Evolutionary conservation across 35 echinoderm and acorn worm species (phyloP), one percentile per base, ranked within the genome.

Genomic region (Amphiura filiformis): DNA sequence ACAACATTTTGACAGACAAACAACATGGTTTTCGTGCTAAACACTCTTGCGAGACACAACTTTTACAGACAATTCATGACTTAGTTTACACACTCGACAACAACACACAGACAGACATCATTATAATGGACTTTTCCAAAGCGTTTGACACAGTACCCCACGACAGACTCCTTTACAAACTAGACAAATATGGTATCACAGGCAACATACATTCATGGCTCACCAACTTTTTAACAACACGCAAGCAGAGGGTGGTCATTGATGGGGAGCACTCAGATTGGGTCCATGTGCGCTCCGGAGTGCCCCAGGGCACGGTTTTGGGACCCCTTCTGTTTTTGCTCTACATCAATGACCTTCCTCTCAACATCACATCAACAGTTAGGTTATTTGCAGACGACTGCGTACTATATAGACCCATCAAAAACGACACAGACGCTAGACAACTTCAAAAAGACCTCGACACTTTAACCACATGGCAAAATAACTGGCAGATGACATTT

Each of bases 241-340:
- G 88, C 0, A 23, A 86, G 15, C 84, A 88, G 56, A 65, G 52
- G 88, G 89, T 92, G 11, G 75, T 95, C 12, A 28, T 93, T n/a
- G 89, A 95, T 36, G 93, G 89, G 0, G 39, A 82, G 78, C 1
- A 44, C 0, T 92, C 86, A 33, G 33, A 41, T 35, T 40, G 80
- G 30, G 79, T 57, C 0, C 0, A 77, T 32, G 78, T 96, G 14
- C 32, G 2, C 15, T 93, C 77, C 33, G 87, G 91, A 23, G 91
- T 96, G 15, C 91, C 87, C 18, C 91, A 96, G 47, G 90, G 94
- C 15, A 91, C 91, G 13, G 90, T 96, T 1, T 76, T 93, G 17
- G 78, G 90, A 18, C 87, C 90, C 0, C 32, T 96, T 9, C 38
- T 92, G 77, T 96, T 96, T 79, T 42, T 93, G 2, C 23, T 35